phyloP scores from a whole-genome alignment of 2,888 invertebrate genomes.

The Asteroscopus sphinx region DNA sequence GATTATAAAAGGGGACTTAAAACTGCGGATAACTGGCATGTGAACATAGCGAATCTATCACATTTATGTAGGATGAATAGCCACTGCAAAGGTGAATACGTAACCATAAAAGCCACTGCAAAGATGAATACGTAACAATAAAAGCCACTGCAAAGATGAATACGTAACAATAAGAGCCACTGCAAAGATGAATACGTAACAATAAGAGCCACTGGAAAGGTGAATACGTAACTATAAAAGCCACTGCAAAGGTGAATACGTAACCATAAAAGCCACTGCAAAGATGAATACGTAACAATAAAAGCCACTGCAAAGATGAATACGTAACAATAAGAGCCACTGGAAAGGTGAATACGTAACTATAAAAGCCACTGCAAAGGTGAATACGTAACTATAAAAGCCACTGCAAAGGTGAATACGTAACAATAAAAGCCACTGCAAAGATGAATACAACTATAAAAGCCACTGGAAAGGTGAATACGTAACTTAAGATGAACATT shows the following conservation, averaged over 20 bases:
- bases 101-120: slow-evolving; percentile 25
- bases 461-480: slow-evolving; percentile 13
- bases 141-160: slow-evolving; percentile 18
- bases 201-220: slow-evolving; percentile 25
- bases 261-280: slow-evolving; percentile 25
- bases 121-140: slow-evolving; percentile 23
- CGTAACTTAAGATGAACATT: too few relatives aligned
- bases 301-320: slow-evolving; percentile 18
- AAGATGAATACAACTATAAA: slow-evolving; percentile 28
- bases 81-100: slow-evolving; percentile 11
- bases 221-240: slow-evolving; percentile 29
- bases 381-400: slow-evolving; percentile 29
- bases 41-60: slow-evolving; percentile 30
- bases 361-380: slow-evolving; percentile 25
- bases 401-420: slow-evolving; percentile 11
- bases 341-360: slow-evolving; percentile 10
- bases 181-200: slow-evolving; percentile 10
- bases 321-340: slow-evolving; percentile 29
- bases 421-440: slow-evolving; percentile 25
- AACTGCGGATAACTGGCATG: slow-evolving; percentile 34
- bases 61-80: slow-evolving; percentile 29
- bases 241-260: slow-evolving; percentile 11
- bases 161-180: slow-evolving; percentile 29
- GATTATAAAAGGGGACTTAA: neutral
- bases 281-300: slow-evolving; percentile 23